Percentiles rank a stretch among this genome's conserved stretches.
Conservation (phyloP, 30 jellyfish, hydroid and myxozoan genomes). For the Clytia hemisphaerica region DNA sequence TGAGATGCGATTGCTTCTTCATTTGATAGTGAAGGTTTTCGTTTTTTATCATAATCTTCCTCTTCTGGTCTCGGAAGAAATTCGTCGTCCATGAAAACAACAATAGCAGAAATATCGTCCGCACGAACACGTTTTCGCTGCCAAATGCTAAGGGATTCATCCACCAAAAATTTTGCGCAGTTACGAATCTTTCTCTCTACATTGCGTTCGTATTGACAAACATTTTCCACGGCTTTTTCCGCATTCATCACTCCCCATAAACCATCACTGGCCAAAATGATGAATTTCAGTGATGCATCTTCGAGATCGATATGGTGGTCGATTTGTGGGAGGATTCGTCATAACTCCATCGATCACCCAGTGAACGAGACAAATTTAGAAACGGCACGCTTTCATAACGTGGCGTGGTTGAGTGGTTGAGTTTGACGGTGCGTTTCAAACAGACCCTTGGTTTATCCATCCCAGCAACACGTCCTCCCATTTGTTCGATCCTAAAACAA, state of each 20-base stretch:
- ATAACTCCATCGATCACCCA: constrained; percentile 95
- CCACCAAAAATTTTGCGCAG: too few species aligned
- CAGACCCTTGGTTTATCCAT: constrained; percentile 81
- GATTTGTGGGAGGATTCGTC: constrained; percentile 75
- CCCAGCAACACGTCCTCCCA: constrained; percentile 68
- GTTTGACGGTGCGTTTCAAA: constrained; percentile 61
- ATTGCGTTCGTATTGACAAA: constrained; percentile 19
- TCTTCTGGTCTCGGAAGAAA: too few species aligned
- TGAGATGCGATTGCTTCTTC: too few species aligned
- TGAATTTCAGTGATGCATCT: constrained; percentile 37
- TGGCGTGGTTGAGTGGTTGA: constrained; percentile 7
- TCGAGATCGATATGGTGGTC: constrained; percentile 37
- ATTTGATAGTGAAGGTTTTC: too few species aligned
- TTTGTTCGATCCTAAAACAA: constrained; percentile 41
- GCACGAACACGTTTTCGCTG: too few species aligned
- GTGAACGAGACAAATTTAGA: constrained; percentile 81
- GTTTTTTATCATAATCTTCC: too few species aligned
- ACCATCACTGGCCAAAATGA: constrained; percentile 86
- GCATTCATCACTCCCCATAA: constrained; percentile 82
- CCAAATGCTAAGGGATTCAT: too few species aligned
- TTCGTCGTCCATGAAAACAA: too few species aligned
- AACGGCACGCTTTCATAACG: constrained; percentile 66
- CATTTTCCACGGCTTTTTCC: constrained; percentile 59
- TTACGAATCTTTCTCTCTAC: too few species aligned
- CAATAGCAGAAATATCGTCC: too few species aligned